Percentiles rank a stretch among this genome's conserved stretches.
Evolutionary conservation across 2,113 vertebrate genomes (phyloP).

Genomic region (Peromyscus polionotus): DNA sequence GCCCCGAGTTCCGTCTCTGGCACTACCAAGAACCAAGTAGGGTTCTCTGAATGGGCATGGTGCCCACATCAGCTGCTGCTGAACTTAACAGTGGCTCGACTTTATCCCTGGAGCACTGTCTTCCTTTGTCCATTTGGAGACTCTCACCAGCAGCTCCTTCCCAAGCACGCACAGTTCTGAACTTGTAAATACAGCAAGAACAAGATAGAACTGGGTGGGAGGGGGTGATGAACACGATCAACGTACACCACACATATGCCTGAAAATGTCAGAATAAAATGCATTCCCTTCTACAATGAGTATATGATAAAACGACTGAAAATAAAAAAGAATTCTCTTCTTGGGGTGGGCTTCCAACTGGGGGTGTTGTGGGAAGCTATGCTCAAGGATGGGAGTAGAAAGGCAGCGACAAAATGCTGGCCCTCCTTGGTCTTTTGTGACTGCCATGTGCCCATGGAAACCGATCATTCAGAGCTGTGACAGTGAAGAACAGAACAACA

Average conservation of each 20-base stretch:
- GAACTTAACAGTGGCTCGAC: not conserved
- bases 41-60: not conserved
- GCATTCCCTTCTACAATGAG: not conserved
- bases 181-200: not conserved
- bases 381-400: not conserved
- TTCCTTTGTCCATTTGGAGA: not conserved
- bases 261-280: not conserved
- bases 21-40: not conserved
- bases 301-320: no score
- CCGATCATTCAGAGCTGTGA: not conserved
- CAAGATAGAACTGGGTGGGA: not conserved
- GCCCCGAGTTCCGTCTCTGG: no score
- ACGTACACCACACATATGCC: not conserved
- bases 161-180: not conserved
- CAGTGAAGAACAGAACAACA: not conserved
- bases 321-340: not conserved
- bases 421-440: not conserved
- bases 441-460: not conserved
- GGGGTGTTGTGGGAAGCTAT: no score
- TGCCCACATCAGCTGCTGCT: not conserved
- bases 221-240: not conserved
- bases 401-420: not conserved
- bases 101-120: not conserved
- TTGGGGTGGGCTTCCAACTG: not conserved
- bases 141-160: not conserved